These are phyloP conservation scores for Montipora sp. DNA, from an alignment of 64 coral and sea anemone genomes.

Conservation along the genomic window DNA sequence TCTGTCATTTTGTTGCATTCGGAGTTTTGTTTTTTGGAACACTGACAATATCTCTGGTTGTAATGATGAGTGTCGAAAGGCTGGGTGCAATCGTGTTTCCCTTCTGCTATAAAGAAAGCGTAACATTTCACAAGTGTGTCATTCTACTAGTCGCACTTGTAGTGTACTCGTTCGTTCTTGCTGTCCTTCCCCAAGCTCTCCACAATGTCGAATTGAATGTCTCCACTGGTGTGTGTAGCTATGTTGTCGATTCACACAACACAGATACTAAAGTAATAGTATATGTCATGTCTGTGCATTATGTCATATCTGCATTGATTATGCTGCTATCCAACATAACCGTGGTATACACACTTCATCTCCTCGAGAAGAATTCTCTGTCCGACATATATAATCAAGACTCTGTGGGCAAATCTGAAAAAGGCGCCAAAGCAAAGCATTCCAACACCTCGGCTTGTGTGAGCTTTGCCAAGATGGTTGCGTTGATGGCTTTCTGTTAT, in stretches of 20 bases:
- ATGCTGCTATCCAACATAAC: conserved; percentile 87
- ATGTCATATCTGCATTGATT: conserved; percentile 52
- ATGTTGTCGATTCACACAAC: conserved; percentile 74
- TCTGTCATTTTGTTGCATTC: conserved; percentile 84
- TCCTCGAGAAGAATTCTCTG: conserved; percentile 76
- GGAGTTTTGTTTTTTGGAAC: conserved; percentile 84
- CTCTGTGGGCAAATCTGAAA: background rate
- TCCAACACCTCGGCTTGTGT: conserved; percentile 69
- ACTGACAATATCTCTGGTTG: conserved; percentile 87
- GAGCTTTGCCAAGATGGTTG: conserved; percentile 95
- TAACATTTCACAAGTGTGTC: conserved; percentile 78
- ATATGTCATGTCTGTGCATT: conserved; percentile 76
- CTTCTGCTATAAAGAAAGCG: conserved; percentile 89
- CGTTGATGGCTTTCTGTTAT: conserved; percentile 81
- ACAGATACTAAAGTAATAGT: conserved; percentile 73
- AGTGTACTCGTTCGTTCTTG: conserved; percentile 63
- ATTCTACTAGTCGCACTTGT: conserved; percentile 35
- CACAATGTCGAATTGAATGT: conserved; percentile 73
- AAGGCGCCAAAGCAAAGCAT: conserved; percentile 38
- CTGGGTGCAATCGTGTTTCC: conserved; percentile 85
- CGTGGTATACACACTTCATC: conserved; percentile 76
- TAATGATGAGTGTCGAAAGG: conserved; percentile 89
- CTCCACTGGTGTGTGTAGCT: conserved; percentile 76
- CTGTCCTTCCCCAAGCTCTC: conserved; percentile 66
- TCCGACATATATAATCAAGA: conserved; percentile 82